Evolutionary conservation across 2,113 vertebrate species (phyloP).

Genomic region (Meles meles): DNA sequence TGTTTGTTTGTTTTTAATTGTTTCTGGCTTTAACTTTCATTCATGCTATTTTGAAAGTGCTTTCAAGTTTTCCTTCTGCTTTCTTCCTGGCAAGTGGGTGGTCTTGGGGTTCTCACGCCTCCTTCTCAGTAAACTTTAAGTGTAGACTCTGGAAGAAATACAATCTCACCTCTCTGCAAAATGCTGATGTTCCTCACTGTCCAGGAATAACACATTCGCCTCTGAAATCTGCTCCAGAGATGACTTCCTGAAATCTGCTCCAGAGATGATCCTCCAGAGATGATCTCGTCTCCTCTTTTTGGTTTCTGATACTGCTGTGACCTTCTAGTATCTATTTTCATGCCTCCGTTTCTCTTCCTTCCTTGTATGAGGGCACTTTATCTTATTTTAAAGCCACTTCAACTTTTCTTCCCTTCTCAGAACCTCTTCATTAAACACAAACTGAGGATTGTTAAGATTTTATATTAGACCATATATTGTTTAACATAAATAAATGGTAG

Average conservation of each 20-base stretch:
- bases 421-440: background rate
- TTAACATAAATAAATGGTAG: background rate
- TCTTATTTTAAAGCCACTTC: background rate
- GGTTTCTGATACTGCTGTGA: background rate
- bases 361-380: fast-evolving
- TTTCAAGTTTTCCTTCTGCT: background rate
- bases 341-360: background rate
- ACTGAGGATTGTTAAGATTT: background rate
- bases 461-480: background rate
- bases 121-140: background rate
- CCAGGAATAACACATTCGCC: background rate
- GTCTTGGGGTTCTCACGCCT: background rate
- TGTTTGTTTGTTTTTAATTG: background rate
- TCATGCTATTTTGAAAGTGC: background rate
- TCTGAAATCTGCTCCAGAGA: background rate
- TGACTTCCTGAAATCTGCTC: background rate
- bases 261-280: fast-evolving
- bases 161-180: background rate
- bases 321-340: background rate
- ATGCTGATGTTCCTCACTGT: fast-evolving
- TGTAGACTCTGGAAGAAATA: background rate
- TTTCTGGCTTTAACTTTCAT: background rate
- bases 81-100: background rate
- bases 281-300: background rate
- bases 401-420: background rate